Percentiles rank a stretch among this genome's conserved stretches.
Conservation (phyloP, 2,797 vertebrate species). For the Pempheris klunzingeri region DNA sequence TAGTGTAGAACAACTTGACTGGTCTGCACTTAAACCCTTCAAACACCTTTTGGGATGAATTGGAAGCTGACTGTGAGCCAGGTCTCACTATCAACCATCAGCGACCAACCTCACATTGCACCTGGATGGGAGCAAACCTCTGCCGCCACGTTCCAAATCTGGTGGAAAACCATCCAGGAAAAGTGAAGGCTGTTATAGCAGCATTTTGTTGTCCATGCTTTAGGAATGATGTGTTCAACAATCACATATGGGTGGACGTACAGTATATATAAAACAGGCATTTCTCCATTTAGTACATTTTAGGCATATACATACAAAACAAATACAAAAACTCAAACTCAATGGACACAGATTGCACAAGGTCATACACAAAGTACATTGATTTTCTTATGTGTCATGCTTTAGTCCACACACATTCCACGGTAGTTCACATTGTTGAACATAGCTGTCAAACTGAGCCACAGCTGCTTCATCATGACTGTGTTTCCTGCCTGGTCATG, state of each 20-base stretch:
- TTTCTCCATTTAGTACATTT: conserved; percentile 6
- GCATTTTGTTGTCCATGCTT: neutral
- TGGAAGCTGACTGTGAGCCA: neutral
- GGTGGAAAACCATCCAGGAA: neutral
- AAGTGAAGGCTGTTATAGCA: neutral
- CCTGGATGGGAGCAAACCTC: neutral
- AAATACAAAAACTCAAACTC: neutral
- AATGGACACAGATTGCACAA: conserved; percentile 28
- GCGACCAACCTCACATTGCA: neutral
- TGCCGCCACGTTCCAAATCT: neutral
- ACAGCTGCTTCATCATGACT: neutral
- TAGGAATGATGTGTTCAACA: neutral
- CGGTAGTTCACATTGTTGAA: conserved; percentile 1
- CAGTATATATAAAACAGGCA: neutral
- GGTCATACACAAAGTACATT: conserved; percentile 39
- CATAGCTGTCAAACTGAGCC: neutral
- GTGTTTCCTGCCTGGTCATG: neutral
- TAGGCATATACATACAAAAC: conserved; percentile 1
- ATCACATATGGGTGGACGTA: neutral
- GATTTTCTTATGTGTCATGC: conserved; percentile 10
- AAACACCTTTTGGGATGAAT: conserved; percentile 9
- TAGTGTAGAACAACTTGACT: neutral
- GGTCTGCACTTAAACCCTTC: neutral
- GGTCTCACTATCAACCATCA: neutral
- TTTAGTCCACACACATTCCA: conserved; percentile 29